Evolutionary conservation across 2,113 vertebrate species (phyloP), one percentile per base, ranked within the genome.

Genomic region (Plotosus lineatus): DNA sequence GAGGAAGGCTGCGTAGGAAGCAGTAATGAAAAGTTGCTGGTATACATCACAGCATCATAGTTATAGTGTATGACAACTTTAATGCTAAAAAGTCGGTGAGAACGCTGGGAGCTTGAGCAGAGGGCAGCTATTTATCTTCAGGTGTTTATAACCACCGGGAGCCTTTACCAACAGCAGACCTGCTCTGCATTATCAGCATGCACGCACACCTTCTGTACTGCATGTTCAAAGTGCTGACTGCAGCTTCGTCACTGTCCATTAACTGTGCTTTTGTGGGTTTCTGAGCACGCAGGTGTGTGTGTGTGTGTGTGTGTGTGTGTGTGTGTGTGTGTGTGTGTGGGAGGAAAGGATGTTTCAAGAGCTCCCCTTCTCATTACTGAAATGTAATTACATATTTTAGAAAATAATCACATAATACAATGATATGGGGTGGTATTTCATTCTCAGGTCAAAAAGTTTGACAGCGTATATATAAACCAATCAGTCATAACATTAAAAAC

Each of bases 121-220:
- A 50, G 58, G 51, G 83, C 74, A 60, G 44, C 66, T 68, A 86
- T 89, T 89, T 84, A 87, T 87, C 85, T 87, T 63, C 66, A 88
- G 81, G 72, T 85, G 85, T 89, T 89, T 84, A 84, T 87, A 82
- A 88, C 75, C 71, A 83, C 51, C 56, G 48, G 82, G 75, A 84
- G 68, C 75, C 66, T 63, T 55, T 23, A 73, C 50, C 50, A 66
- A 77, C 65, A 76, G 79, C 53, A 71, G 66, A 46, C n/a, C 65
- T 46, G 44, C 68, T 46, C 66, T 81, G 82, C 84, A 86, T 8
- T 77, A 79, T 85, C 80, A 85, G 81, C 85, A 78, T 17, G 76
- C 51, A 55, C 60, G 15, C 65, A 84, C 74, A 15, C 63, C n/a
- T 55, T 72, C 46, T 23, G 31, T 42, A 60, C 19, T 12, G n/a